Evolutionary conservation across 2,113 vertebrate species (phyloP).

Genomic region (Vicugna pacos): DNA sequence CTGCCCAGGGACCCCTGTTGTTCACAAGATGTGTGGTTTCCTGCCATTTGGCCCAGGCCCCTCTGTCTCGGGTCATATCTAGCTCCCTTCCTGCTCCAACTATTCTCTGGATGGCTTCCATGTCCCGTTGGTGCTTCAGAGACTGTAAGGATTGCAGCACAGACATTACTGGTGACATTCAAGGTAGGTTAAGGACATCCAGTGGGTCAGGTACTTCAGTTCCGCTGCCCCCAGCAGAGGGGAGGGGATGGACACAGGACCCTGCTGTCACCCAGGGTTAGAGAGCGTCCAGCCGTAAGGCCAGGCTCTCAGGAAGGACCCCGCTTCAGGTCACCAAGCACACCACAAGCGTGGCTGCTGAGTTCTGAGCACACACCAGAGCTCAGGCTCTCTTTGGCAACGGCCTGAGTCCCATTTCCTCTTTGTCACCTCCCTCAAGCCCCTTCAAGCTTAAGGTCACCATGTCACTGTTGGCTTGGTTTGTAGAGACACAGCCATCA

Average conservation of each 20-base stretch:
- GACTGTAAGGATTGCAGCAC: neutral
- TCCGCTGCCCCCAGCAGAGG: neutral
- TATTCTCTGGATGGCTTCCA: neutral
- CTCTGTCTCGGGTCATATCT: no score
- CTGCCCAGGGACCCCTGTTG: no score
- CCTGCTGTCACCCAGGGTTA: neutral
- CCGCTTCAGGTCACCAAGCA: neutral
- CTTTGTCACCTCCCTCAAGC: neutral
- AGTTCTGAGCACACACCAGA: neutral
- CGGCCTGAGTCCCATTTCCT: neutral
- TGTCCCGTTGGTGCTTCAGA: neutral
- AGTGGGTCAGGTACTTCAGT: neutral
- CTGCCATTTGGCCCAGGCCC: no score
- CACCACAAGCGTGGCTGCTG: neutral
- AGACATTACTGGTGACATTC: neutral
- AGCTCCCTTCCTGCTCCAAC: no score
- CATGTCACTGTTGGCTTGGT: neutral
- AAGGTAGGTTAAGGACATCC: neutral
- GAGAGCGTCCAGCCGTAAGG: neutral
- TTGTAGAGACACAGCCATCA: neutral
- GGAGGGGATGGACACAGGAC: no score
- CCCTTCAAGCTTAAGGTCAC: neutral
- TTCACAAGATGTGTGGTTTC: no score
- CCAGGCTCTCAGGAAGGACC: accelerated
- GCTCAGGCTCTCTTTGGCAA: neutral